Evolutionary conservation across 2,888 invertebrate genomes (phyloP), one percentile per base, ranked within the genome.

Genomic region (Pseudococcus viburni): DNA sequence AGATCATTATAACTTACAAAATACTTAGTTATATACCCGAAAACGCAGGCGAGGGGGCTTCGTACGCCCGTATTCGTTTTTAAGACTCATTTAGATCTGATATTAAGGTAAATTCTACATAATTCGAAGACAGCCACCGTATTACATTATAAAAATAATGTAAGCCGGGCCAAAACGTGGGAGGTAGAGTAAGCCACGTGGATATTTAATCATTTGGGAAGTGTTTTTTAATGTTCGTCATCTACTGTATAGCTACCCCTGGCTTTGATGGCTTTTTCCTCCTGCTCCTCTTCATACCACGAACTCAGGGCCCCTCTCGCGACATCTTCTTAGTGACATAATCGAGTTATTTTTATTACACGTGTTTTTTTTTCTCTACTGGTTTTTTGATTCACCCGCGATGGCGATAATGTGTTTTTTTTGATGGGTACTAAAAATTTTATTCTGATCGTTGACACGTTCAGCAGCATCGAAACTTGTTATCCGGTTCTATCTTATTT

Each of bases 271-370:
- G 42, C 17, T n/a, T 55, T 59, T 42, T 85, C 39, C 9, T 19
- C 39, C 39, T 85, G 39, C 9, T 12, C 39, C 55, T 59, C 85
- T 42, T 85, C 64, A 19, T 42, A 7, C 51, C 15, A 51, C 51
- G n/a, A 51, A 15, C 85, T 8, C 85, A 0, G 8, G 11, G 22
- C 55, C 33, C 26, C 55, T 84, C 33, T 15, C 51, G 5, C 8
- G 9, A 42, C 42, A 42, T 42, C 42, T 9, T 59, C 5, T 64
- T 22, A 64, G 59, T 85, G 39, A 85, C 85, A 59, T 85, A 85
- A 85, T 85, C 55, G 59, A 85, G 85, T 55, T 85, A 85, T 85
- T 85, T 85, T 85, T 85, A 85, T 85, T 85, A 85, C 85, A 85
- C 85, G 85, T 85, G 85, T 85, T 85, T 85, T 85, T 85, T 51